Evolutionary conservation across 2,797 vertebrate genomes (phyloP), one percentile per base, ranked within the genome.

Genomic region (Helostoma temminkii): DNA sequence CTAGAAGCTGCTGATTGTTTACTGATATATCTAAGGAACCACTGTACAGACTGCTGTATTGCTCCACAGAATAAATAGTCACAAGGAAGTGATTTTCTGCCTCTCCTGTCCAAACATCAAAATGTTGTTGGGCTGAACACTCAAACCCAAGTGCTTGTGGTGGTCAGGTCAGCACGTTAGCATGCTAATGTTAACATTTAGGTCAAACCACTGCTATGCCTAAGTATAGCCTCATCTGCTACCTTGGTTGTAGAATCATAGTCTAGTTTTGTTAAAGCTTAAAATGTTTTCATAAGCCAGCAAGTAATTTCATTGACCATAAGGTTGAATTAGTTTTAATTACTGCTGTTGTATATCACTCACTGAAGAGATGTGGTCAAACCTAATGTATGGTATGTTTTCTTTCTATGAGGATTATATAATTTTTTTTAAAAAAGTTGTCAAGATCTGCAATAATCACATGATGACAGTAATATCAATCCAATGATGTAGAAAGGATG

Each of bases 381-480:
- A 55, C 21, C 30, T 49, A 10, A 2, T 34, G 9, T 34, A 12
- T 36, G 15, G n/a, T n/a, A n/a, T n/a, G n/a, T n/a, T 37, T 22
- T 26, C 18, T 28, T 22, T 52, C 2, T 30, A 9, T 32, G 26
- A 48, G 5, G 16, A 25, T 18, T 18, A 12, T 22, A n/a, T n/a
- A n/a, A n/a, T n/a, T n/a, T n/a, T n/a, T n/a, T n/a, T n/a, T n/a
- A n/a, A n/a, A 41, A 52, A 42, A 19, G n/a, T 45, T 3, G 26
- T 0, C 16, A 30, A 19, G 6, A 25, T 46, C 16, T 37, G 5
- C 16, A 19, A 32, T 19, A 36, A 10, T 36, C 6, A 28, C 22
- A 18, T 61, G 53, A 22, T 61, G 53, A 58, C 48, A 60, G 26
- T 45, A 30, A 34, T 26, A 55, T 21, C 28, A 42, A 24, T 58